phyloP scores from a whole-genome alignment of 2,888 invertebrate genomes.

The Apotomis capreana region DNA sequence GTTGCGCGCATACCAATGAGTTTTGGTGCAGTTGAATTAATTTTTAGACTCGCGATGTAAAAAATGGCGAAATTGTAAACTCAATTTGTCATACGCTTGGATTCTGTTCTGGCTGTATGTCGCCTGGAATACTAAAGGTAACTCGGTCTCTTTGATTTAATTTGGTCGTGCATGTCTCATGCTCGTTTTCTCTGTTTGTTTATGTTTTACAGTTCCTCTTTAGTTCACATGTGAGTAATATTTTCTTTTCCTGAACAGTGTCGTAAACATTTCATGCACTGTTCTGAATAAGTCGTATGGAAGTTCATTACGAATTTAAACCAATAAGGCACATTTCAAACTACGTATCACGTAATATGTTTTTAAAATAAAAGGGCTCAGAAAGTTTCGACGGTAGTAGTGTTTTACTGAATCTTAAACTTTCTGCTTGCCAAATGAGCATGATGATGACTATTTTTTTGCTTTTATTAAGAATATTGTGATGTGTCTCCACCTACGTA shows the following conservation, averaged over 20 bases:
- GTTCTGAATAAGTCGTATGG: neutral
- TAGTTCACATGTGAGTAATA: neutral
- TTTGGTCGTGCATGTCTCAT: constrained; percentile 16
- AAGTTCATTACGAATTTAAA: no score
- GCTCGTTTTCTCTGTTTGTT: constrained; percentile 7
- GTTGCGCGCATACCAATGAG: constrained; percentile 67
- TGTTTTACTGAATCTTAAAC: no score
- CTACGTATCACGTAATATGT: no score
- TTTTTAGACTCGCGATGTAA: constrained; percentile 54
- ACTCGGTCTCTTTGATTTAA: constrained; percentile 26
- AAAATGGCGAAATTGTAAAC: constrained; percentile 43
- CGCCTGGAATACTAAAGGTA: constrained; percentile 29
- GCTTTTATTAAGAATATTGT: no score
- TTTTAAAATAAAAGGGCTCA: no score
- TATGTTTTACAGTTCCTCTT: neutral
- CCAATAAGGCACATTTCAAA: no score
- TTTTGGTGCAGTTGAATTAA: constrained; percentile 57
- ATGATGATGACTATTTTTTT: no score
- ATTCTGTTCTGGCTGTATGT: constrained; percentile 17
- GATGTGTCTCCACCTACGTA: no score
- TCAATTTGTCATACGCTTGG: constrained; percentile 40
- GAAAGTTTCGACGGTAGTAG: no score
- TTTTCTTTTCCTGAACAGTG: neutral
- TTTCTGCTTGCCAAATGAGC: no score
- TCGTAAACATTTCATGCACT: neutral